A percentile compares a stretch with the other conserved stretches of the same genome.
These are phyloP conservation scores for Cardiocondyla obscurior DNA, from an alignment of 1,140 invertebrate genomes.

Conservation along the genomic window DNA sequence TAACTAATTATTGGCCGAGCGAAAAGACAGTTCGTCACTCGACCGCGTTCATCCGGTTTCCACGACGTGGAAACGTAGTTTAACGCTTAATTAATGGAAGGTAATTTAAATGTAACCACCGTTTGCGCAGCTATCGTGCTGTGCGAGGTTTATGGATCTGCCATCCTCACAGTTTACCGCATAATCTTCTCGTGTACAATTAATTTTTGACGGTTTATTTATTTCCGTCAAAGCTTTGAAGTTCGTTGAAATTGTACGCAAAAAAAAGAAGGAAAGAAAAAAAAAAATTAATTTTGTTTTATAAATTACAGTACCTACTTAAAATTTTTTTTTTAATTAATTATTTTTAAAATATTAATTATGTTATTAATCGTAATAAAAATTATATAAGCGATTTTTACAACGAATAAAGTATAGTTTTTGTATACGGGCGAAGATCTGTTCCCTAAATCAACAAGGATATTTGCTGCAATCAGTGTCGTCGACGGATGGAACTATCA, in stretches of 20 bases:
- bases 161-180: not conserved
- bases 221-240: not conserved
- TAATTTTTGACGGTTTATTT: conserved; percentile 5
- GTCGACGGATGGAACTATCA: not conserved
- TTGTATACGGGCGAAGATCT: not conserved
- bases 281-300: too few species aligned
- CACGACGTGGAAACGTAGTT: conserved; percentile 64
- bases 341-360: not conserved
- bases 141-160: not conserved
- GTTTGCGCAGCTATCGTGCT: not conserved
- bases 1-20: conserved; percentile 45
- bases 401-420: not conserved
- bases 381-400: not conserved
- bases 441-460: not conserved
- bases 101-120: conserved; percentile 70
- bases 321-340: too few species aligned
- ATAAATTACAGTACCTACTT: too few species aligned
- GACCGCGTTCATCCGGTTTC: conserved; percentile 7
- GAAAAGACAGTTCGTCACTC: conserved; percentile 56
- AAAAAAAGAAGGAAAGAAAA: not conserved
- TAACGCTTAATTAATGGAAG: conserved; percentile 72
- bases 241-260: not conserved
- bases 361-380: not conserved
- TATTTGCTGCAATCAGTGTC: not conserved
- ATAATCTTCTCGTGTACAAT: conserved; percentile 2